These are phyloP conservation scores for Mus pahari DNA, from an alignment of 2,113 vertebrate genomes.

Conservation along the genomic window DNA sequence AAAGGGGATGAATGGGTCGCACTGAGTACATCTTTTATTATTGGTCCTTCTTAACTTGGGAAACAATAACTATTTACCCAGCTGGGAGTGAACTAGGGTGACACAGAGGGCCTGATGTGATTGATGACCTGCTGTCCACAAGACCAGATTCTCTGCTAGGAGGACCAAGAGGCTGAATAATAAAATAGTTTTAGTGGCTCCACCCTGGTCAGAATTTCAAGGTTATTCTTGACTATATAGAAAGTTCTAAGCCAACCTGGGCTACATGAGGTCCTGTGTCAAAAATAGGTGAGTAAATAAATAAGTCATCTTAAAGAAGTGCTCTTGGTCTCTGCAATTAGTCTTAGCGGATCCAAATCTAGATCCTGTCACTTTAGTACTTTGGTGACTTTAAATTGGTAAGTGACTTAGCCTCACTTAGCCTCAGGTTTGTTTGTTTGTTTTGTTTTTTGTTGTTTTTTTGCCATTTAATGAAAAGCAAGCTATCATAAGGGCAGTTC, in stretches of 20 bases:
- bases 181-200: slow-evolving; percentile 9
- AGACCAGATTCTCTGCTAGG: neutral
- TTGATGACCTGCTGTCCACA: neutral
- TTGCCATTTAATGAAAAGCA: slow-evolving; percentile 14
- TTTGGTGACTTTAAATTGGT: slow-evolving; percentile 25
- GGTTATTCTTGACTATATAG: neutral
- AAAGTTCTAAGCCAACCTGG: neutral
- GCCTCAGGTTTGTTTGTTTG: no score
- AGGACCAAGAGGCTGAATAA: slow-evolving; percentile 5
- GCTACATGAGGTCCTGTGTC: no score
- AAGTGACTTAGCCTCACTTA: slow-evolving; percentile 2
- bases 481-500: neutral
- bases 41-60: slow-evolving; percentile 3
- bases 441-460: no score
- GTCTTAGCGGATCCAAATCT: slow-evolving; percentile 17
- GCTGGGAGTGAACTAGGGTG: neutral
- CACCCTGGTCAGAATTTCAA: neutral
- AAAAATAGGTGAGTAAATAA: neutral
- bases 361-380: neutral
- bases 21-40: slow-evolving; percentile 20
- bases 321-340: neutral
- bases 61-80: slow-evolving; percentile 14
- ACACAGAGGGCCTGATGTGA: neutral
- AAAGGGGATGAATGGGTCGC: slow-evolving; percentile 1
- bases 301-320: neutral